These are phyloP conservation scores for Trimorus sp. DNA, from an alignment of 2,888 invertebrate species.

Conservation along the genomic window DNA sequence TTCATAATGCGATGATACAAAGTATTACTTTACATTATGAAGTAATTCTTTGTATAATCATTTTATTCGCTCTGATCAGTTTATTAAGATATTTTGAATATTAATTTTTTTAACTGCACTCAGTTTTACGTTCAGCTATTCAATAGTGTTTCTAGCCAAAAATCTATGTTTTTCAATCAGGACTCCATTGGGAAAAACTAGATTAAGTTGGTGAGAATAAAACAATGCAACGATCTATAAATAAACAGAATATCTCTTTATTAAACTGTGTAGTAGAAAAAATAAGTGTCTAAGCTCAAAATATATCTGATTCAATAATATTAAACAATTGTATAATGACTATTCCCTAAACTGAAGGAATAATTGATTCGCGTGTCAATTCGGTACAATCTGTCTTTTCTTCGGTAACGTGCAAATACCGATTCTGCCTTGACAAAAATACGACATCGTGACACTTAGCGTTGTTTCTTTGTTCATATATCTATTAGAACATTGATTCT, in stretches of 20 bases:
- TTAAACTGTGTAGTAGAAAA: conserved; percentile 58
- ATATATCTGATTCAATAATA: conserved; percentile 57
- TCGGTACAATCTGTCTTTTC: conserved; percentile 12
- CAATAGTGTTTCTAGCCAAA: too few species aligned
- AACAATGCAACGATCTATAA: conserved; percentile 24
- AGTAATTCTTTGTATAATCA: too few species aligned
- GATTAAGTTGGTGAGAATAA: not conserved
- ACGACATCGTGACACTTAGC: conserved; percentile 24
- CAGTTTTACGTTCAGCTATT: too few species aligned
- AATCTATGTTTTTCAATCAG: too few species aligned
- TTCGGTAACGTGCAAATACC: not conserved
- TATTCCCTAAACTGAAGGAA: conserved; percentile 43
- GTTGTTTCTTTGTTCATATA: conserved; percentile 28
- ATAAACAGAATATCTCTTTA: conserved; percentile 54
- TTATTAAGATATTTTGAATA: too few species aligned
- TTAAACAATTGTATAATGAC: conserved; percentile 47
- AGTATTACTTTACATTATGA: too few species aligned
- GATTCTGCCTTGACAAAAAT: conserved; percentile 33
- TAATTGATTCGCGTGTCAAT: conserved; percentile 25
- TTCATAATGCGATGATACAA: too few species aligned
- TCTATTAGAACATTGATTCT: conserved; percentile 43
- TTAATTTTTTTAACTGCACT: too few species aligned
- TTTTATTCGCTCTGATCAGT: too few species aligned
- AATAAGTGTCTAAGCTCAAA: conserved; percentile 57
- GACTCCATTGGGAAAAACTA: too few species aligned